These are phyloP conservation scores for Bubo blakistoni DNA, from an alignment of 2,113 vertebrate species.

Conservation along the genomic window DNA sequence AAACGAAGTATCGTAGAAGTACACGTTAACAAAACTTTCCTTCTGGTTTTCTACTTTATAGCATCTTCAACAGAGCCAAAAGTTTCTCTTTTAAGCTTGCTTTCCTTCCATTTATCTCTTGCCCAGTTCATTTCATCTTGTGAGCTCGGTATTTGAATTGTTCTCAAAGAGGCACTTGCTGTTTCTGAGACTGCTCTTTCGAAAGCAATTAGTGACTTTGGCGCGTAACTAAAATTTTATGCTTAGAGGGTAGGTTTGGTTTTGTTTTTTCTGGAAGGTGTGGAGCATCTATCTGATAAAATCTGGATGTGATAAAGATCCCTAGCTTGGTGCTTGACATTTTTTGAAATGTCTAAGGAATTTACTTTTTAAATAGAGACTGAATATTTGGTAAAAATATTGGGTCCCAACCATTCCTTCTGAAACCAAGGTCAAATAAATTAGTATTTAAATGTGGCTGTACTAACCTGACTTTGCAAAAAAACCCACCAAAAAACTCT, in stretches of 20 bases:
- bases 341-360: neutral
- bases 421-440: neutral
- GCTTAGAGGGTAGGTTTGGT: neutral
- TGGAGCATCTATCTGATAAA: neutral
- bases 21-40: neutral
- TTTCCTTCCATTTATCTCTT: neutral
- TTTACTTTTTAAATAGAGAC: neutral
- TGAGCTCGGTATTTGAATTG: neutral
- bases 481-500: accelerated
- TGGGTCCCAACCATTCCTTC: neutral
- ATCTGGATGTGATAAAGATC: neutral
- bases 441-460: neutral
- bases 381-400: neutral
- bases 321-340: neutral
- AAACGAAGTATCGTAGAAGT: neutral
- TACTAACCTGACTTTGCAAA: neutral
- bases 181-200: neutral
- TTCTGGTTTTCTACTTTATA: neutral
- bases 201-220: neutral
- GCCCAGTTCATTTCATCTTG: neutral
- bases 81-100: neutral
- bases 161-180: neutral
- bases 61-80: neutral
- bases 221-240: no score
- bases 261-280: neutral